phyloP scores from a whole-genome alignment of 2,113 vertebrate species.

The Nematolebias whitei region DNA sequence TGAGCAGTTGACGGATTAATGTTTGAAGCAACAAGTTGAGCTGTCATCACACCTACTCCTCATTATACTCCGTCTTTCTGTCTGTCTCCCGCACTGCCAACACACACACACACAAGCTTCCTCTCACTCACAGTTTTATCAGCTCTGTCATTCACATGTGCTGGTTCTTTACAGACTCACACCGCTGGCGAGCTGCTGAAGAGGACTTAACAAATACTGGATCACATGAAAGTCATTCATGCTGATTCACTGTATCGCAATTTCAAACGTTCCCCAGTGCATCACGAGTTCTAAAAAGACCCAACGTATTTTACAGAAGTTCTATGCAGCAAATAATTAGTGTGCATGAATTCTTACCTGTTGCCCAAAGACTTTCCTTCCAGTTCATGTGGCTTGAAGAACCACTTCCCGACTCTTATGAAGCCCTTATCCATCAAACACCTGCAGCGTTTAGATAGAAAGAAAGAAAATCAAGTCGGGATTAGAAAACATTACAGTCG shows the following conservation, averaged over 20 bases:
- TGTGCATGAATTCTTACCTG: constrained; percentile 81
- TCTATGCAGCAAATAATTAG: background rate
- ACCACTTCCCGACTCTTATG: constrained; percentile 95
- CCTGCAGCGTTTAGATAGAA: constrained; percentile 71
- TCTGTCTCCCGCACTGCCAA: constrained; percentile 55
- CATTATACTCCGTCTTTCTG: constrained; percentile 47
- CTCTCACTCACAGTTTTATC: constrained; percentile 22
- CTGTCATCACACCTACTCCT: constrained; percentile 62
- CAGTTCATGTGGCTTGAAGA: constrained; percentile 93
- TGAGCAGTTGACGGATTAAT: constrained; percentile 18
- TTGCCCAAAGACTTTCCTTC: constrained; percentile 91
- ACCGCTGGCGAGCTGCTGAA: constrained; percentile 42
- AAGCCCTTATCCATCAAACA: constrained; percentile 98
- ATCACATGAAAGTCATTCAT: constrained; percentile 49
- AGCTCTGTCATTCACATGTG: constrained; percentile 42
- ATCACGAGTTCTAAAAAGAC: constrained; percentile 1
- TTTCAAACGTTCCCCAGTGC: constrained; percentile 10
- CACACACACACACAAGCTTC: constrained; percentile 8
- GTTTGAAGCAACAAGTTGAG: constrained; percentile 64
- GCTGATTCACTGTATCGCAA: constrained; percentile 27
- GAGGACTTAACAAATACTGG: constrained; percentile 26
- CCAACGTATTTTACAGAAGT: background rate
- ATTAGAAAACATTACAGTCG: background rate
- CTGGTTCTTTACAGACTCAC: constrained; percentile 52
- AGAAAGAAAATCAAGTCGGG: constrained; percentile 2